phyloP scores from a whole-genome alignment of 2,888 invertebrate genomes.

The Panzeria rudis region DNA sequence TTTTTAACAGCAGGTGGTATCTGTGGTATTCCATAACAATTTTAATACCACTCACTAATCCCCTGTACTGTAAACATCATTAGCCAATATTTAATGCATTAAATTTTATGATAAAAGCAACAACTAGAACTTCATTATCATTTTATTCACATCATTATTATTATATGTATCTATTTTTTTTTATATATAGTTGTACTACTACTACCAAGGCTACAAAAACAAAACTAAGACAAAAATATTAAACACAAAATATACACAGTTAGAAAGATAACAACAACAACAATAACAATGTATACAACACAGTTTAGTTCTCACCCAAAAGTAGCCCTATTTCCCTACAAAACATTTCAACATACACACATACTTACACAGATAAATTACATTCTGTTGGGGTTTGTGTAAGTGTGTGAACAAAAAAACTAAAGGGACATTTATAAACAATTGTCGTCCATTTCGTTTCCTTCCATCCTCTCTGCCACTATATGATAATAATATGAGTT shows the following conservation, averaged over 20 bases:
- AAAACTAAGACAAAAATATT: neutral
- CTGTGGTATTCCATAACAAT: constrained; percentile 79
- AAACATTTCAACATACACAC: neutral
- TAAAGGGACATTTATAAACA: constrained; percentile 62
- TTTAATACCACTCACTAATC: constrained; percentile 81
- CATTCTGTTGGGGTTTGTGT: neutral
- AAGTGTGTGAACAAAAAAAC: constrained; percentile 12
- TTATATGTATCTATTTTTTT: neutral
- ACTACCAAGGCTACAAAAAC: neutral
- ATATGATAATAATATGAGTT: neutral
- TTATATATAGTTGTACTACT: neutral
- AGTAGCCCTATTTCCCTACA: constrained; percentile 41
- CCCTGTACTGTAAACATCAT: constrained; percentile 82
- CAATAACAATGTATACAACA: constrained; percentile 8
- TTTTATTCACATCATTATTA: constrained; percentile 14
- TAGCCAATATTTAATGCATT: constrained; percentile 84
- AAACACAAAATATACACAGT: neutral
- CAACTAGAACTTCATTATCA: constrained; percentile 30
- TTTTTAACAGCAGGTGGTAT: constrained; percentile 78
- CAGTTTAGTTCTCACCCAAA: constrained; percentile 47
- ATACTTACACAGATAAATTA: neutral
- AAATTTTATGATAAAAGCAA: constrained; percentile 82
- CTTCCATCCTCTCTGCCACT: neutral
- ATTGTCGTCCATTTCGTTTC: constrained; percentile 52
- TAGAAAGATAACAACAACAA: neutral